These are phyloP conservation scores for Rhopalosiphum maidis DNA, from an alignment of 1,140 invertebrate species.

Conservation along the genomic window DNA sequence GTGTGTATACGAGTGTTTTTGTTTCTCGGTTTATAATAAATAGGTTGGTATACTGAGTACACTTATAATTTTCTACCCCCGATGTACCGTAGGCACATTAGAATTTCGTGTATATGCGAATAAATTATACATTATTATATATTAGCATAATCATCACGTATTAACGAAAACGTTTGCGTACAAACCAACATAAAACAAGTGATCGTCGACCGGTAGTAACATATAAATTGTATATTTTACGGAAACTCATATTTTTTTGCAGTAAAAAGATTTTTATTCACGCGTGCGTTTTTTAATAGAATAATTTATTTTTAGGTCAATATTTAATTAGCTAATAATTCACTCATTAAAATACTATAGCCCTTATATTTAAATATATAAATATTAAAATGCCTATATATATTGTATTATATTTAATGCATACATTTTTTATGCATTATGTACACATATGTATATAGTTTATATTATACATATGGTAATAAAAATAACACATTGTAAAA, in stretches of 20 bases:
- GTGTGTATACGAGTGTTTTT: background rate
- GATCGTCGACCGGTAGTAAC: background rate
- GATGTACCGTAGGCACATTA: background rate
- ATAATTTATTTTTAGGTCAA: background rate
- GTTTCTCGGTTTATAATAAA: background rate
- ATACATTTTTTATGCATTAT: background rate
- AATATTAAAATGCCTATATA: background rate
- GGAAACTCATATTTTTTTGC: background rate
- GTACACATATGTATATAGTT: background rate
- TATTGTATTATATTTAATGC: background rate
- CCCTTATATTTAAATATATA: background rate
- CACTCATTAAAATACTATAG: background rate
- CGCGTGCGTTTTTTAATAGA: background rate
- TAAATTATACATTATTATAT: constrained; percentile 2
- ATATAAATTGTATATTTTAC: background rate
- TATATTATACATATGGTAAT: background rate
- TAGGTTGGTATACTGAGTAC: background rate
- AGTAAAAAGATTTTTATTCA: background rate
- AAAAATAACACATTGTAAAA: background rate
- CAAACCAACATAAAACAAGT: background rate
- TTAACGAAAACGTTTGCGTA: background rate
- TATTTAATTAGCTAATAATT: background rate
- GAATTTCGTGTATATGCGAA: background rate
- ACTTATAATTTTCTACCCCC: background rate
- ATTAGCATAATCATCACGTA: background rate